phyloP scores from a whole-genome alignment of 2,888 invertebrate species.

The Ypsolopha scabrella region DNA sequence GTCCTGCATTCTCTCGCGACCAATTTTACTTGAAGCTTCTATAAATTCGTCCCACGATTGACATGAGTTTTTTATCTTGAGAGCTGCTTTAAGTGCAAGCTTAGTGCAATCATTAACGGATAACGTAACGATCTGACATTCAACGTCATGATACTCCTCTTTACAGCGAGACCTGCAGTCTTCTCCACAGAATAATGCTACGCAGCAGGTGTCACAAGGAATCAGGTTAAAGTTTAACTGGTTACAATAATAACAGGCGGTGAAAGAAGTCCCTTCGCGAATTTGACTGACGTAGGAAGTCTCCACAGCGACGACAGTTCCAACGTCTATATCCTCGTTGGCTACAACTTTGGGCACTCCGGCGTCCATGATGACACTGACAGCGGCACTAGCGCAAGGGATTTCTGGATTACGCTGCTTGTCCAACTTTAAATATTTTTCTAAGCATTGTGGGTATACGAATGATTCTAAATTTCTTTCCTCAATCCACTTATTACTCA shows the following conservation, averaged over 20 bases:
- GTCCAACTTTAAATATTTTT: constrained; percentile 10
- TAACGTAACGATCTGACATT: background rate
- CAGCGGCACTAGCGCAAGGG: background rate
- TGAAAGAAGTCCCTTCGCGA: background rate
- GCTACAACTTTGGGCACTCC: constrained; percentile 5
- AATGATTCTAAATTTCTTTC: background rate
- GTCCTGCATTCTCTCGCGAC: background rate
- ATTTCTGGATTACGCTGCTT: background rate
- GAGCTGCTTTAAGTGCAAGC: background rate
- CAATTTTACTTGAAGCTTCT: constrained; percentile 2
- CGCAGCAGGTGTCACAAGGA: constrained; percentile 6
- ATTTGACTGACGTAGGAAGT: constrained; percentile 5
- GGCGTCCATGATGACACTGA: background rate
- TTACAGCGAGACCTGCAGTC: constrained; percentile 2
- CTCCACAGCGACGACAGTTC: constrained; percentile 7
- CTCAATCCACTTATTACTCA: background rate
- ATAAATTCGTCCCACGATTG: constrained; percentile 5
- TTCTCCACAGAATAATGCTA: constrained; percentile 7
- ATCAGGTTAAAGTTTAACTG: constrained; percentile 6
- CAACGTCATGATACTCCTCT: constrained; percentile 6
- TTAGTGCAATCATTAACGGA: background rate
- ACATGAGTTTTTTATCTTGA: background rate
- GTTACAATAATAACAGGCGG: constrained; percentile 7
- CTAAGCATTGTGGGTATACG: background rate
- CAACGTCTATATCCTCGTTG: constrained; percentile 6